These are phyloP conservation scores for Steinernema feltiae DNA, from an alignment of 1,140 invertebrate species.

Conservation along the genomic window DNA sequence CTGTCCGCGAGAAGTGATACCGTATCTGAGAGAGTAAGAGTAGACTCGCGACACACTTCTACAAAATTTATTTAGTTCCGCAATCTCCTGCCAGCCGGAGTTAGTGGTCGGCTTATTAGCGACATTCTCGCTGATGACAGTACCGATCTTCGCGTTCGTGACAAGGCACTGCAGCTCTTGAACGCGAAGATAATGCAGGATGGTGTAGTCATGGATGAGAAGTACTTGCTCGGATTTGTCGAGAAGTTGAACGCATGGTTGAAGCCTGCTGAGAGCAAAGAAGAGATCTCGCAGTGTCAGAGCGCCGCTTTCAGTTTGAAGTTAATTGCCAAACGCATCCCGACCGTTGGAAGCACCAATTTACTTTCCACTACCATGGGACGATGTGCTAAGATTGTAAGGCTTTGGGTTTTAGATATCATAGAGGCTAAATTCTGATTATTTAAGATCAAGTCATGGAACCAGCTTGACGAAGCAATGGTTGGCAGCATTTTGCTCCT, in stretches of 20 bases:
- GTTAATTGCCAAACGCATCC: constrained; percentile 29
- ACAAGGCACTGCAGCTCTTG: constrained; percentile 33
- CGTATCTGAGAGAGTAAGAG: constrained; percentile 28
- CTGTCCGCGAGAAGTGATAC: constrained; percentile 20
- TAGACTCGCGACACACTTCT: too few species aligned
- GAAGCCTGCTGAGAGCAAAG: constrained; percentile 18
- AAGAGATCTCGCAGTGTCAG: constrained; percentile 35
- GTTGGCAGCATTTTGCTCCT: constrained; percentile 31
- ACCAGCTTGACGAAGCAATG: constrained; percentile 29
- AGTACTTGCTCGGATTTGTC: constrained; percentile 22
- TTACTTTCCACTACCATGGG: constrained; percentile 30
- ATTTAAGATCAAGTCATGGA: constrained; percentile 10
- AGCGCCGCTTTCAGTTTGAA: constrained; percentile 34
- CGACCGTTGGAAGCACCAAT: constrained; percentile 24
- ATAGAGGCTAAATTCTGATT: not conserved
- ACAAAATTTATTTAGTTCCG: constrained; percentile 29
- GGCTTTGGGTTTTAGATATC: not conserved
- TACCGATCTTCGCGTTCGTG: constrained; percentile 22
- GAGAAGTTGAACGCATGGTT: constrained; percentile 30
- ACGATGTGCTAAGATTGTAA: constrained; percentile 19
- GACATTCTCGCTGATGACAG: constrained; percentile 29
- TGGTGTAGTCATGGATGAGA: constrained; percentile 29
- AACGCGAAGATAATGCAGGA: constrained; percentile 32
- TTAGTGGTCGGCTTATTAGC: constrained; percentile 26
- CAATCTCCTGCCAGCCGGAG: constrained; percentile 28